Conservation (phyloP, 2,113 vertebrate genomes). For the Dunckerocampus dactyliophorus region DNA sequence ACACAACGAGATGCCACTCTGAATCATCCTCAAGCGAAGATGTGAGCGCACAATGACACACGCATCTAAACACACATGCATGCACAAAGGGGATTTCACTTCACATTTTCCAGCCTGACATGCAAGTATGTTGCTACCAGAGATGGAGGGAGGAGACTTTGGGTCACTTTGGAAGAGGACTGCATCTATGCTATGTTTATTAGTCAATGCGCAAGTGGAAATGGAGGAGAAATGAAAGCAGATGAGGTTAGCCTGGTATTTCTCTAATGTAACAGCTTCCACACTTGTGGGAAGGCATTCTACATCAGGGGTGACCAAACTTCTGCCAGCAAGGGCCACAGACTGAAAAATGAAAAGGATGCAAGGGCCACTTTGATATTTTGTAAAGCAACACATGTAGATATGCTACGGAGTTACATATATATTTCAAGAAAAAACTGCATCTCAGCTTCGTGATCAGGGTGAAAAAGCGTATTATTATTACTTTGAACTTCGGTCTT, state of each 20-base stretch:
- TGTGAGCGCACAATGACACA: slow-evolving; percentile 23
- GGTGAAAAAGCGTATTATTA: no score
- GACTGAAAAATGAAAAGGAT: no score
- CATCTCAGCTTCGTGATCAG: no score
- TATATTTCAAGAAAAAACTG: no score
- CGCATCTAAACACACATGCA: slow-evolving; percentile 45
- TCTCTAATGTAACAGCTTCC: no score
- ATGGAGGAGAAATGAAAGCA: slow-evolving; percentile 19
- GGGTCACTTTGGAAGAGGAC: slow-evolving; percentile 42
- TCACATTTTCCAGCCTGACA: slow-evolving; percentile 59
- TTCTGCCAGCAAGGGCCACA: no score
- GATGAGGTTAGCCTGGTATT: not conserved
- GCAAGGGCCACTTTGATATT: no score
- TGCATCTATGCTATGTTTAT: slow-evolving; percentile 21
- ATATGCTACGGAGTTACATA: no score
- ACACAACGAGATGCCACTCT: slow-evolving; percentile 85
- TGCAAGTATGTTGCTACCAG: slow-evolving; percentile 34
- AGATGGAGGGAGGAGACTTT: slow-evolving; percentile 19
- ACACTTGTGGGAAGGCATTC: no score
- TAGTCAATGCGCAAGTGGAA: slow-evolving; percentile 28
- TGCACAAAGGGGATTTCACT: slow-evolving; percentile 51
- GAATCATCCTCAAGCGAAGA: slow-evolving; percentile 84
- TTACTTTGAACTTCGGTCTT: no score
- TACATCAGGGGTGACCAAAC: no score
- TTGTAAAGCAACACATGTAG: no score